phyloP scores from a whole-genome alignment of 1,140 invertebrate species.

The Druon quercuslanigerum region DNA sequence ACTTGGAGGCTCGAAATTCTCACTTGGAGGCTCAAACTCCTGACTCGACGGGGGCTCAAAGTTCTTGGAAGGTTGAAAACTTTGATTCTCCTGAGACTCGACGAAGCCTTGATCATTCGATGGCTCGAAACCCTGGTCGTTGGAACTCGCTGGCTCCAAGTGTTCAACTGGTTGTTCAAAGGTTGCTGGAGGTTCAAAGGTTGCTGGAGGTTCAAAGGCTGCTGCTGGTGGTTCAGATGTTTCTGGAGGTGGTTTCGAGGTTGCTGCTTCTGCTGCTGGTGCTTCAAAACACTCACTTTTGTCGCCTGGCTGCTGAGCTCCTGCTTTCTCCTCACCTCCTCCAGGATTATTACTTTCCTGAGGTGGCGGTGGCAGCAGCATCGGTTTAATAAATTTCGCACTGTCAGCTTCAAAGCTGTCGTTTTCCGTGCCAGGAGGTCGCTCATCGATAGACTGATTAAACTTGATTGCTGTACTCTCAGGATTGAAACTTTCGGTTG shows the following conservation, averaged over 20 bases:
- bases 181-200: slow-evolving; percentile 1
- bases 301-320: slow-evolving; percentile 22
- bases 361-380: neutral
- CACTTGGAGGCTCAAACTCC: too few species aligned
- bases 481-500: neutral
- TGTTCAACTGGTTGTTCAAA: neutral
- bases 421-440: slow-evolving; percentile 21
- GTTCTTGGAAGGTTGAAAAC: too few species aligned
- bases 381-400: neutral
- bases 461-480: slow-evolving; percentile 10
- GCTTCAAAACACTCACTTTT: neutral
- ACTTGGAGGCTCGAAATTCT: too few species aligned
- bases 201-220: too few species aligned
- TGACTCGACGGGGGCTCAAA: too few species aligned
- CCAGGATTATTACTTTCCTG: neutral
- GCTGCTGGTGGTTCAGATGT: too few species aligned
- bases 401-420: neutral
- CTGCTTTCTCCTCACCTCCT: slow-evolving; percentile 41
- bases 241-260: too few species aligned
- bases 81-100: too few species aligned
- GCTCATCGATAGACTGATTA: slow-evolving; percentile 11
- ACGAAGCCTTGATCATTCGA: too few species aligned
- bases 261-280: too few species aligned
- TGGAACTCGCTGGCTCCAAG: too few species aligned
- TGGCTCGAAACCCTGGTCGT: too few species aligned